Conservation (phyloP, 2,797 vertebrate species). For the Anguilla pacifica region DNA sequence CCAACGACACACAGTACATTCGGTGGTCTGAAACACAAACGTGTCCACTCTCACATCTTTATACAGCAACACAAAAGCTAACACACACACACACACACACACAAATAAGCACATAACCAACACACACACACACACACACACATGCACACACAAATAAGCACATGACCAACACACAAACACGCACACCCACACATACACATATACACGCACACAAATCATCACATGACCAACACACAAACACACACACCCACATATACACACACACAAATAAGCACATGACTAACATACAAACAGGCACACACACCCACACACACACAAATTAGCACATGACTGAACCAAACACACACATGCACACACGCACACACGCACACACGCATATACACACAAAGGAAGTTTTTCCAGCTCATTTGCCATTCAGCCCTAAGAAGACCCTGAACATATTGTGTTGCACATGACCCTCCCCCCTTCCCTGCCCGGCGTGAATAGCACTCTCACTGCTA, state of each 20-base stretch:
- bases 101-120: neutral
- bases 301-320: neutral
- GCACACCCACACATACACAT: neutral
- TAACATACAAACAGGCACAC: neutral
- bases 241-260: neutral
- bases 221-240: neutral
- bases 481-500: slow-evolving; percentile 76
- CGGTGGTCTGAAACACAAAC: neutral
- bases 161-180: neutral
- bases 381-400: slow-evolving; percentile 47
- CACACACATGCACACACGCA: slow-evolving; percentile 8
- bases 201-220: neutral
- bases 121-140: neutral
- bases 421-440: slow-evolving; percentile 64
- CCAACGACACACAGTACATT: neutral
- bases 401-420: slow-evolving; percentile 50
- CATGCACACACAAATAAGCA: neutral
- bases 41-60: neutral
- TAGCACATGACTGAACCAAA: neutral
- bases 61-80: neutral
- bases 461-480: slow-evolving; percentile 40
- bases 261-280: neutral
- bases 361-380: neutral
- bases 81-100: neutral
- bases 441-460: slow-evolving; percentile 64